Evolutionary conservation across 2,888 invertebrate genomes (phyloP), one percentile per base, ranked within the genome.

Genomic region (Nemotelus nigrinus): DNA sequence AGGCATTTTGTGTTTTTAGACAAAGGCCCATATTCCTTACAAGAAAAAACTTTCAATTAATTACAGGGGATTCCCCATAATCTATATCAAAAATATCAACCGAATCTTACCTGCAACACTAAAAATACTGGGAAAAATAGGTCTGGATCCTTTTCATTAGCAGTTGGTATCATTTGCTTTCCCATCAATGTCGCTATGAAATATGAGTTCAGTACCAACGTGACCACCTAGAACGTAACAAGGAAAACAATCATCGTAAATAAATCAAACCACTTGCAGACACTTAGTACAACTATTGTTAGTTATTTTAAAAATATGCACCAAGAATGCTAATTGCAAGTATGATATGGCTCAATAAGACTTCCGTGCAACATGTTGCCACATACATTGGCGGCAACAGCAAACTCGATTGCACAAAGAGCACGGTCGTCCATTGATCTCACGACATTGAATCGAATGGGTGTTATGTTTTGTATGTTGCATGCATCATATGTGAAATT

Each of bases 121-220:
- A 96, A 96, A 86, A 97, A 97, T 78, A 97, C 90, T 1, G 97
- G 97, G 83, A 97, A 94, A 86, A 94, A 97, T 83, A 96, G 91
- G 84, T 96, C 96, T 0, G 93, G 91, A 83, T 93, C 92, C 82
- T 90, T 90, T 79, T 88, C 89, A 75, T 88, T 85, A 25, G 90
- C 88, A 80, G 84, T 84, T 0, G 91, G 91, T 79, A 95, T 89
- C 88, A 96, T 93, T 88, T 97, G 97, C 25, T 95, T 90, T 0
- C 96, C 97, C 88, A 97, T 90, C 77, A 97, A 89, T 7, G 95
- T 94, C 4, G 96, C 94, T 79, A 96, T 91, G 87, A 97, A 97
- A 87, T 96, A 97, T 6, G 94, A 93, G 86, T 97, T 96, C 77
- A 96, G 90, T 8, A 97, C 95, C 81, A 97, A 88, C 1, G 97